Conservation (phyloP, 64 coral and sea anemone genomes). For the Porites australiensis region DNA sequence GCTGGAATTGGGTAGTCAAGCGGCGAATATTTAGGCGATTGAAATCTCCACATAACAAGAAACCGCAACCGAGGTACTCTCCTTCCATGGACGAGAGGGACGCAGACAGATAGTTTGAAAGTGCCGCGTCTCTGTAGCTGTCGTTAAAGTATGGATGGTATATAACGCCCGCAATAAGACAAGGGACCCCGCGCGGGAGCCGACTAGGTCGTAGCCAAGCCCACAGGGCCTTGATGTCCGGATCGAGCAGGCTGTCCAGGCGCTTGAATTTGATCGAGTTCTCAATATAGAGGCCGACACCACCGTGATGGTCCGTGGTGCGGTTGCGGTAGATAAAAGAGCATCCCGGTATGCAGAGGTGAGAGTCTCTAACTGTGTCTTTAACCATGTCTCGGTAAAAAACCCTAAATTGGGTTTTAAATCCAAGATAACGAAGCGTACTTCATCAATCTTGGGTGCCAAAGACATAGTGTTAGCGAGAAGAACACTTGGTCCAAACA, state of each 20-base stretch:
- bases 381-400: too few relatives aligned
- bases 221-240: background rate
- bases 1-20: slow-evolving; percentile 16
- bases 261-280: background rate
- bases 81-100: slow-evolving; percentile 4
- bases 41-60: slow-evolving; percentile 48
- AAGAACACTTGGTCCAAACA: too few relatives aligned
- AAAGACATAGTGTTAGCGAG: too few relatives aligned
- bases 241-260: slow-evolving; percentile 30
- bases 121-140: slow-evolving; percentile 17
- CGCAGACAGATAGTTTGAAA: slow-evolving; percentile 20
- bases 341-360: too few relatives aligned
- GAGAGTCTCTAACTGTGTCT: too few relatives aligned
- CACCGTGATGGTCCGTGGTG: too few relatives aligned
- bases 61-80: slow-evolving; percentile 4
- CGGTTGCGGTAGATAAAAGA: too few relatives aligned
- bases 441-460: too few relatives aligned
- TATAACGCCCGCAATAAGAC: slow-evolving; percentile 44
- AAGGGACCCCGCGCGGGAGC: background rate
- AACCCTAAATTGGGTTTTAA: too few relatives aligned
- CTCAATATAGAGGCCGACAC: too few relatives aligned
- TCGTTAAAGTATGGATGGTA: slow-evolving; percentile 22
- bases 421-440: too few relatives aligned
- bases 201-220: too few relatives aligned
- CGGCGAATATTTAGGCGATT: slow-evolving; percentile 40